Conservation (phyloP, 1,140 invertebrate genomes). For the Pygmarrhopalites habei region DNA sequence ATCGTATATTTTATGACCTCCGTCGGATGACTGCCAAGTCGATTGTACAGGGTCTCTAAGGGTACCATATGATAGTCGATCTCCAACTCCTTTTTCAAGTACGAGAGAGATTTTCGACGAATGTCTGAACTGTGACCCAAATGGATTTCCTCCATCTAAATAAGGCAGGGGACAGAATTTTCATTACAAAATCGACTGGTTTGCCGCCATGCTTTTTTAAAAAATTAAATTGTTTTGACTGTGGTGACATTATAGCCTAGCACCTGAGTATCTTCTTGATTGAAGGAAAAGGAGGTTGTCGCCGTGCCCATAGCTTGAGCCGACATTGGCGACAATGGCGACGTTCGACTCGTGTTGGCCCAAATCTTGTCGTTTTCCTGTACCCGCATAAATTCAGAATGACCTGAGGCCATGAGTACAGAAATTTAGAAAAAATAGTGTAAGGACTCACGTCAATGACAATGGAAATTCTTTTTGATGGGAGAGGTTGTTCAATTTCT, state of each 20-base stretch:
- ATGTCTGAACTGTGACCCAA: conserved; percentile 17
- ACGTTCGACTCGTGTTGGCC: conserved; percentile 2
- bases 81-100: conserved; percentile 95
- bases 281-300: background rate
- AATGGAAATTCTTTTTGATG: conserved; percentile 12
- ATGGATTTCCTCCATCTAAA: conserved; percentile 20
- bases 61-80: conserved; percentile 97
- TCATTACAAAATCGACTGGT: too few species aligned
- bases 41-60: conserved; percentile 88
- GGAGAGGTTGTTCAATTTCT: too few species aligned
- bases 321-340: background rate
- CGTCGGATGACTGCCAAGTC: conserved; percentile 91
- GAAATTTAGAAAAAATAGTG: too few species aligned
- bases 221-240: background rate
- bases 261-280: background rate
- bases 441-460: conserved; percentile 21
- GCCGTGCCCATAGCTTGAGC: background rate
- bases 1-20: conserved; percentile 54
- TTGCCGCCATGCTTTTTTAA: background rate
- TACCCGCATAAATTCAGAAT: too few species aligned
- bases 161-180: background rate
- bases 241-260: too few species aligned
- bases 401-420: too few species aligned
- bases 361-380: conserved; percentile 20
- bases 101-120: conserved; percentile 22